phyloP scores from a whole-genome alignment of 2,797 vertebrate genomes.

The Chromis chromis region DNA sequence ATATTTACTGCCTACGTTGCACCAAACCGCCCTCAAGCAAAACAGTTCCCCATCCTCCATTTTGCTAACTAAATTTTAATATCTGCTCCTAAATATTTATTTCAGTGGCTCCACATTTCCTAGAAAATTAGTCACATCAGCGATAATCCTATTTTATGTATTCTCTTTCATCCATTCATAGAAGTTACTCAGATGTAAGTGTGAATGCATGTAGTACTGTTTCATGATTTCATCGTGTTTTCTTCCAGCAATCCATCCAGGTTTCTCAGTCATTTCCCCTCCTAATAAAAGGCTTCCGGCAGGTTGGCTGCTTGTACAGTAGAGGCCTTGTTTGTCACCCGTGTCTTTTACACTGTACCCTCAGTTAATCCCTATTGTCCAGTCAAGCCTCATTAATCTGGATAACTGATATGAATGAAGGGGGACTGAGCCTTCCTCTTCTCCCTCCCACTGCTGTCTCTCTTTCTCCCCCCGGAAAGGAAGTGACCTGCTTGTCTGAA shows the following conservation, averaged over 20 bases:
- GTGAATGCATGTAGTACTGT: slow-evolving; percentile 9
- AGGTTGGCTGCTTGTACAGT: slow-evolving; percentile 69
- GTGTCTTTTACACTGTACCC: slow-evolving; percentile 71
- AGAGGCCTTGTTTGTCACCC: slow-evolving; percentile 73
- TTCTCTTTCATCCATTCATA: not conserved
- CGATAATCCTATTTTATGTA: not conserved
- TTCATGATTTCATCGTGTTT: slow-evolving; percentile 14
- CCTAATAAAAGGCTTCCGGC: slow-evolving; percentile 73
- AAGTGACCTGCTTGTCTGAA: slow-evolving; percentile 82
- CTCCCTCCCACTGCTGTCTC: slow-evolving; percentile 54
- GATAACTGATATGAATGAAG: slow-evolving; percentile 77
- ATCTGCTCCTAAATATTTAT: not conserved
- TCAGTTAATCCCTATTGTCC: slow-evolving; percentile 77
- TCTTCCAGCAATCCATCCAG: slow-evolving; percentile 19
- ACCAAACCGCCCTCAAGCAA: not conserved
- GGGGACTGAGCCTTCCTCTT: slow-evolving; percentile 56
- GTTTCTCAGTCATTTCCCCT: slow-evolving; percentile 39
- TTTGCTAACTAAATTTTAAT: not conserved
- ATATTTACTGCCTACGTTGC: not conserved
- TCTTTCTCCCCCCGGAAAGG: slow-evolving; percentile 69
- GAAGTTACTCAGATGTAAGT: slow-evolving; percentile 1
- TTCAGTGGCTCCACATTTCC: not conserved
- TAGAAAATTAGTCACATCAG: not conserved
- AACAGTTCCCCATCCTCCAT: not conserved
- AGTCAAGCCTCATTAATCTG: slow-evolving; percentile 78